A percentile compares a stretch with the other conserved stretches of the same genome.
Conservation (phyloP, 2,888 invertebrate species). For the Dimorphilus gyrociliatus region DNA sequence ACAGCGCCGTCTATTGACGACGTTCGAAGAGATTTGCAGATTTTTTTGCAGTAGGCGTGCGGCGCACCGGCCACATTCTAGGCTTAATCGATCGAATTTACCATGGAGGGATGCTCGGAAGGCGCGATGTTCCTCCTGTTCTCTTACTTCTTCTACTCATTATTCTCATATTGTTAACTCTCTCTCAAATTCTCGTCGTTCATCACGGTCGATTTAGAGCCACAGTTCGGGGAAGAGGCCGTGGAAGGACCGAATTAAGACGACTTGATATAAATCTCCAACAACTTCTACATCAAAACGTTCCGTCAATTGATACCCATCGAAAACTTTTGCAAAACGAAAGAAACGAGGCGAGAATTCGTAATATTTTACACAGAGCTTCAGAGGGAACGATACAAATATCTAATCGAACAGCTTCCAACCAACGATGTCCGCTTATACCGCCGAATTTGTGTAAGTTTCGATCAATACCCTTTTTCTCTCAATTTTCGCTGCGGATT, state of each 20-base stretch:
- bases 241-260: no score
- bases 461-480: no score
- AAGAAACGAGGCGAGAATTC: conserved; percentile 9
- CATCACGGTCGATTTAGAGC: conserved; percentile 14
- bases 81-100: no score
- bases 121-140: conserved; percentile 13
- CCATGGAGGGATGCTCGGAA: conserved; percentile 10
- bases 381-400: not conserved
- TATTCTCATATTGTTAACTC: conserved; percentile 13
- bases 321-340: conserved; percentile 10
- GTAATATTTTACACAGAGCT: conserved; percentile 6
- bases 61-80: no score
- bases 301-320: conserved; percentile 12
- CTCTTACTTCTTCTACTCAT: conserved; percentile 13
- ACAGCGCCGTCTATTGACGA: no score
- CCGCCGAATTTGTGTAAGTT: no score
- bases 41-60: no score
- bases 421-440: no score
- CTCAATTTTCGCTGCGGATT: no score
- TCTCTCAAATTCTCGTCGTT: conserved; percentile 15
- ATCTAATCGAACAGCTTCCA: conserved; percentile 1
- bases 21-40: no score
- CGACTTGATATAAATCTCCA: conserved; percentile 13
- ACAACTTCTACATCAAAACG: conserved; percentile 11
- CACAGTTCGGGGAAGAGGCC: no score